Percentiles rank a stretch among this genome's conserved stretches.
Conservation (phyloP, 2,113 vertebrate genomes). For the Lathamus discolor region DNA sequence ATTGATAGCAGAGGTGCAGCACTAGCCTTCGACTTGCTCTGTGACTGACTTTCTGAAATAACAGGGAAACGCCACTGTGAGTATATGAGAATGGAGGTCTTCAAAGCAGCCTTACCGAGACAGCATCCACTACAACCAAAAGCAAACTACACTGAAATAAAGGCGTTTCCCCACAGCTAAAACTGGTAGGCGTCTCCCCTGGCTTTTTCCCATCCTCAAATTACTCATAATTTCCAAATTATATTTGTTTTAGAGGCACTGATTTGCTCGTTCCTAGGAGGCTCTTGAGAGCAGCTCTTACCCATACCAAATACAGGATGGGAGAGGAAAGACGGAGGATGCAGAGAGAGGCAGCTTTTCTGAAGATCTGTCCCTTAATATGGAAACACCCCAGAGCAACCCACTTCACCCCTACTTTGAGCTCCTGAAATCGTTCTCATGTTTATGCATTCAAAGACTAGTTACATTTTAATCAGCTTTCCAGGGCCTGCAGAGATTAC, state of each 20-base stretch:
- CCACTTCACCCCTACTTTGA: constrained; percentile 31
- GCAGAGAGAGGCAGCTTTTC: background rate
- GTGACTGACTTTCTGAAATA: constrained; percentile 87
- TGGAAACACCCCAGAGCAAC: constrained; percentile 7
- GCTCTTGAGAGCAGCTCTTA: background rate
- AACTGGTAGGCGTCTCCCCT: background rate
- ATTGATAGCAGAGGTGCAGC: constrained; percentile 86
- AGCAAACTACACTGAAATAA: background rate
- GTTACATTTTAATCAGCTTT: constrained; percentile 71
- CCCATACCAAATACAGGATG: background rate
- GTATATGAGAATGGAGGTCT: constrained; percentile 58
- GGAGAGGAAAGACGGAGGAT: background rate
- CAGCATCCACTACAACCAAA: background rate
- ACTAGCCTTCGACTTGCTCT: constrained; percentile 83
- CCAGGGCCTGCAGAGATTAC: constrained; percentile 68
- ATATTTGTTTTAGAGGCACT: background rate
- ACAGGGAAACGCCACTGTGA: constrained; percentile 79
- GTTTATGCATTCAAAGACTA: constrained; percentile 47
- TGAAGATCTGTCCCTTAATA: background rate
- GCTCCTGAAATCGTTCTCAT: constrained; percentile 45
- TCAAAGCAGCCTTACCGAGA: background rate
- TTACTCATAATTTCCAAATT: background rate
- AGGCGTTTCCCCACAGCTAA: background rate
- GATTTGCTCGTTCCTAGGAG: background rate
- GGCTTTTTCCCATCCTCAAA: background rate